Conservation (phyloP, 1,140 invertebrate species). For the Thalassaphorura encarpata region DNA sequence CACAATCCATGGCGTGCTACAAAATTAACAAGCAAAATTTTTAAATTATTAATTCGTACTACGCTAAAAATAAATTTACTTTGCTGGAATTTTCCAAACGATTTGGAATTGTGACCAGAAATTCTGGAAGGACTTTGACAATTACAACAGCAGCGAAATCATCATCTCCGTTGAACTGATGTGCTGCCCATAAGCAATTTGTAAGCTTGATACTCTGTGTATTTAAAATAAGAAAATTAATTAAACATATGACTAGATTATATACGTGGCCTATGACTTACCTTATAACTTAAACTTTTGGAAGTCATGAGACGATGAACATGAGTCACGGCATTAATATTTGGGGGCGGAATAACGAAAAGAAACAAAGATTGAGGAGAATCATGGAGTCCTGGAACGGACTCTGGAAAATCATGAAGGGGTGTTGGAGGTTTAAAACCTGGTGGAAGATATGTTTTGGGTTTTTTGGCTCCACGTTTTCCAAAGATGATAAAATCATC, state of each 20-base stretch:
- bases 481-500: background rate
- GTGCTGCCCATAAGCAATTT: conserved; percentile 23
- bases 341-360: conserved; percentile 10
- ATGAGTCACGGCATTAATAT: conserved; percentile 10
- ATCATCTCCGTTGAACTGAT: background rate
- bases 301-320: conserved; percentile 13
- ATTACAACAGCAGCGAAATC: conserved; percentile 17
- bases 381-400: conserved; percentile 16
- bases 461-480: background rate
- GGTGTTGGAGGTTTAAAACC: conserved; percentile 11
- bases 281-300: conserved; percentile 11
- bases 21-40: too few relatives aligned
- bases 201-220: conserved; percentile 22
- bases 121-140: conserved; percentile 19
- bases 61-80: too few relatives aligned
- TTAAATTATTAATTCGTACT: too few relatives aligned
- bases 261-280: background rate
- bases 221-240: background rate
- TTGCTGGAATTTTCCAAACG: too few relatives aligned
- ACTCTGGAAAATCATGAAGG: conserved; percentile 16
- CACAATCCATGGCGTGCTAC: conserved; percentile 14
- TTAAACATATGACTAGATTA: background rate
- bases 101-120: too few relatives aligned
- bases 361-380: conserved; percentile 14
- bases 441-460: conserved; percentile 9